Evolutionary conservation across 1,140 invertebrate genomes (phyloP), one percentile per base, ranked within the genome.

Genomic region (Leguminivora glycinivorella): DNA sequence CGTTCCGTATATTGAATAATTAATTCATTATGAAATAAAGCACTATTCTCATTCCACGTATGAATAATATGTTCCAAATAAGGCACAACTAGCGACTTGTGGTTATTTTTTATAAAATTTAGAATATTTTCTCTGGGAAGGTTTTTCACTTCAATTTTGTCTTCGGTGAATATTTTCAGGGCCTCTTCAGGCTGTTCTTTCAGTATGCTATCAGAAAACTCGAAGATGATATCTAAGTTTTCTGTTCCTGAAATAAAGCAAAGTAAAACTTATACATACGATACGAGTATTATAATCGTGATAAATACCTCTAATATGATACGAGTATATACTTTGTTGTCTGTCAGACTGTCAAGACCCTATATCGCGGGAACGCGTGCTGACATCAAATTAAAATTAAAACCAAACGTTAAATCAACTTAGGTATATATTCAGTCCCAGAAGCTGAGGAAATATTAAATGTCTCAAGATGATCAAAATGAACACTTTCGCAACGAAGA

Each of bases 61-160:
- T 96, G 93, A 22, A 99, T 97, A 0, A 99, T 94, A 87, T 99
- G 98, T 86, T 99, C 98, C 90, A 99, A 90, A 89, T 99, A 99
- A 0, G 96, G 96, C 83, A 99, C 97, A 0, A 98, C 96, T 24
- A 98, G 89, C 63, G 93, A 83, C 72, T 96, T 95, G 74, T 98
- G 96, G 72, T 95, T 96, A 79, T 95, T 94, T 2, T 97, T 92
- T 4, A 99, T 88, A 91, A 96, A 99, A 83, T 98, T 96, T 24
- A 99, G 88, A 17, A 99, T 95, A 88, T 96, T 95, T 38, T 97
- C 95, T 70, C 98, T 93, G 0, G 98, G 97, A 19, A 99, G 91
- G 47, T 95, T 94, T 88, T 99, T 97, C 0, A 98, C 96, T 94
- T 98, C 97, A 68, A 94, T 89, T 7, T 96, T 92, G 85, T 99